Base-by-base conservation (phyloP, 2,797 vertebrate species). In the Oceanodroma leucorhoa region DNA sequence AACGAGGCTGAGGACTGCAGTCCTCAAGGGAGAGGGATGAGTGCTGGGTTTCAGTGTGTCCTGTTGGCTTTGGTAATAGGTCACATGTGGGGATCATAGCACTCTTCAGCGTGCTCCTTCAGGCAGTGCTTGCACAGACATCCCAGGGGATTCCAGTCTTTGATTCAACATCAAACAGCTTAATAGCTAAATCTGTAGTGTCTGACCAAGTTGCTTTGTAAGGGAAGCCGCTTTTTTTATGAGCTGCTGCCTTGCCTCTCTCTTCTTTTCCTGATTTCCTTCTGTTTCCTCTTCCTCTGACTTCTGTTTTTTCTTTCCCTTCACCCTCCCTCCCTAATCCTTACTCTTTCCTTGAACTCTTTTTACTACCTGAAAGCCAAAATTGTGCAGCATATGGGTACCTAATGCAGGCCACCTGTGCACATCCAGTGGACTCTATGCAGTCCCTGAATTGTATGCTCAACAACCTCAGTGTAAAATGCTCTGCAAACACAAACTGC, bases 51-150 rank as follows among this genome's bases (percentile, higher is more conserved):
- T 66, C 27, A 20, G 23, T 38, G 26, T 17, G 43, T 38, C 60
- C 55, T 36, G 45, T 15, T 88, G 77, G 34, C 83, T 90, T 40
- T 65, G 53, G 34, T 76, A 76, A 10, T 6, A 5, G 23, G 32
- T 72, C 34, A 22, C 5, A 6, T 1, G 4, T 40, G 18, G 11
- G n/a, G 14, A 20, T 38, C 1, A 2, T 5, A 34, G 40, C 21
- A 36, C 14, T 57, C 10, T 27, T 55, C 41, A 30, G 15, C 16
- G 19, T 41, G 43, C 14, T 85, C 26, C 60, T 77, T 66, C 60
- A 87, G 83, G 69, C 55, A 66, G 32, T 30, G 43, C 64, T 60
- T 88, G 41, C 54, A 51, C 2, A 7, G 61, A 29, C 9, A 22
- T 86, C 57, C 40, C 29, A 22, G 45, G 34, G 43, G 46, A 27